Conservation (phyloP, 2,113 vertebrate species). For the Aptenodytes patagonicus region DNA sequence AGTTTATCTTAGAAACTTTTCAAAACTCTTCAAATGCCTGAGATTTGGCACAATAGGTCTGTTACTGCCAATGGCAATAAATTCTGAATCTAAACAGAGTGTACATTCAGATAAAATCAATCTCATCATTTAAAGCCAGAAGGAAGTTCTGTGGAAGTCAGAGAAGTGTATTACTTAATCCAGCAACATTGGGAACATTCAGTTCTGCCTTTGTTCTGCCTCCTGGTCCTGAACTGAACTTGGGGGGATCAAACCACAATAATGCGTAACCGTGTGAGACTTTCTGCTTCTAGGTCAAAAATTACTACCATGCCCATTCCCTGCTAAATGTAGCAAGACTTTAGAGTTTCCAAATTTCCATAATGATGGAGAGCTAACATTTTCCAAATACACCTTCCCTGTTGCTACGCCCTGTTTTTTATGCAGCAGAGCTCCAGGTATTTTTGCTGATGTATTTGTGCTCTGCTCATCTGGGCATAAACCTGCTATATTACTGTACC, state of each 20-base stretch:
- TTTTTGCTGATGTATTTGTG: not conserved
- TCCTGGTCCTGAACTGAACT: not conserved
- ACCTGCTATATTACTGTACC: not conserved
- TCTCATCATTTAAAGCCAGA: not conserved
- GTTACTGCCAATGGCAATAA: not conserved
- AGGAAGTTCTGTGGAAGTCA: not conserved
- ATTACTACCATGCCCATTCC: not conserved
- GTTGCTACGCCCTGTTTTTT: not conserved
- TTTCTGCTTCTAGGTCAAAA: not conserved
- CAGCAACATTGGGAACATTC: not conserved
- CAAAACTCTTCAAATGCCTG: not conserved
- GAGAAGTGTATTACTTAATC: not conserved
- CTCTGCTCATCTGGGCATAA: not conserved
- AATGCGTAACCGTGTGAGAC: rapidly evolving
- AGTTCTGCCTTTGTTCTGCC: not conserved
- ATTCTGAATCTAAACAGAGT: not conserved
- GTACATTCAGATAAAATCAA: not conserved
- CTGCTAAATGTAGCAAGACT: not conserved
- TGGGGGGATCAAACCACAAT: not conserved
- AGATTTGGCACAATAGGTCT: not conserved
- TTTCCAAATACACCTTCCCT: not conserved
- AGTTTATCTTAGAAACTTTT: not conserved
- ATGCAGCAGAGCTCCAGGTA: not conserved
- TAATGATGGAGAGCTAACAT: not conserved
- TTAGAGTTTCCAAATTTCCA: not conserved